A percentile compares a stretch with the other conserved stretches of the same genome.
phyloP scores from a whole-genome alignment of 2,797 vertebrate genomes.

The Spea hammondii region DNA sequence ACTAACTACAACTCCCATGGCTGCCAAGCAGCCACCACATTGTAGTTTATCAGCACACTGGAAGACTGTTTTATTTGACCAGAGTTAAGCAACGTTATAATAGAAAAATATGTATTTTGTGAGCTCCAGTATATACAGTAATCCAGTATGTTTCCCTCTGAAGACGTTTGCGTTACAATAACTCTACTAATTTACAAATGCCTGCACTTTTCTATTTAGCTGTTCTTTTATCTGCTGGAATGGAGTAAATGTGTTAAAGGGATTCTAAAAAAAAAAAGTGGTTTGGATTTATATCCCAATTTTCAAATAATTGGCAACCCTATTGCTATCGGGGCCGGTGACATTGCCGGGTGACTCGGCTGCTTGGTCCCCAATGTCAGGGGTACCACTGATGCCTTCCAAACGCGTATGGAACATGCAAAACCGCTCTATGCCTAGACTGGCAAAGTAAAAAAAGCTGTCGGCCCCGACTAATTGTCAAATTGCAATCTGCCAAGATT shows the following conservation, averaged over 20 bases:
- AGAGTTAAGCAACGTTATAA: too few relatives aligned
- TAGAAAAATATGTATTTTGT: too few relatives aligned
- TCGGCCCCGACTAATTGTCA: conserved; percentile 44
- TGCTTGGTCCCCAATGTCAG: too few relatives aligned
- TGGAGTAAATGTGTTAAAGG: conserved; percentile 37
- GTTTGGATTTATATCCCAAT: conserved; percentile 20
- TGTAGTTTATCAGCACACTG: too few relatives aligned
- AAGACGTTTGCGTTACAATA: not conserved
- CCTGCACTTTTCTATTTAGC: conserved; percentile 9
- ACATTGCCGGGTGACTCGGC: too few relatives aligned
- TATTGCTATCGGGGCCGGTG: too few relatives aligned
- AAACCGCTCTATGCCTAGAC: not conserved
- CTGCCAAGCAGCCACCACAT: too few relatives aligned
- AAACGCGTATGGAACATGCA: too few relatives aligned
- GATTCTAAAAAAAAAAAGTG: conserved; percentile 5
- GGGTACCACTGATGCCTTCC: too few relatives aligned
- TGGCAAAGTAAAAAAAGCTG: conserved; percentile 14
- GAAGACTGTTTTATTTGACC: too few relatives aligned
- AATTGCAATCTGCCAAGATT: conserved; percentile 43
- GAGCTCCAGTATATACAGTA: too few relatives aligned
- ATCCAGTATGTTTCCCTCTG: not conserved
- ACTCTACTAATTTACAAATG: not conserved
- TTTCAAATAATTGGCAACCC: not conserved
- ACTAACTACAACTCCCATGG: too few relatives aligned
- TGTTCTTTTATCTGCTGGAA: not conserved